Conservation (phyloP, 2,113 vertebrate genomes). For the Prietella phreatophila region DNA sequence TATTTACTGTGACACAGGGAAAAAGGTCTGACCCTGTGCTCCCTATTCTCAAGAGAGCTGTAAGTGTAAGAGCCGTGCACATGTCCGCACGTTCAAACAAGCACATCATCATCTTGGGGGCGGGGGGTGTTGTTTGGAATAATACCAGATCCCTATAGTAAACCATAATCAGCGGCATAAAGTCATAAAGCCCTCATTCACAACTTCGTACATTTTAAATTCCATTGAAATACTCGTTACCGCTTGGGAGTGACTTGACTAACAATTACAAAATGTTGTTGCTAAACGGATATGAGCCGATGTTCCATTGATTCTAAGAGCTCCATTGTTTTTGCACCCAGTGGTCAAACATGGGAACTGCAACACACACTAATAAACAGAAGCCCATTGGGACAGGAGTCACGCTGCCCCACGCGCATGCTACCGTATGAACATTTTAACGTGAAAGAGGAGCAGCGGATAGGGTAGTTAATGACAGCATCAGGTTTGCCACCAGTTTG, state of each 20-base stretch:
- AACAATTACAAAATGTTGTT: not conserved
- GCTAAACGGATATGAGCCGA: not conserved
- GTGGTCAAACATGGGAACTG: not conserved
- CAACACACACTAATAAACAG: not conserved
- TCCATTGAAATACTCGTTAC: not conserved
- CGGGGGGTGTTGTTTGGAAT: not conserved
- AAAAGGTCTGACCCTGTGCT: not conserved
- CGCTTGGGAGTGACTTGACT: not conserved
- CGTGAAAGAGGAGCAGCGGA: not conserved
- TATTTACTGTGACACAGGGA: constrained; percentile 38
- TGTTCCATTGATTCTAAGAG: not conserved
- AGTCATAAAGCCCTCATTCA: not conserved
- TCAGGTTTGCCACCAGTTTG: not conserved
- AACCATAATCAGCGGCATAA: not conserved
- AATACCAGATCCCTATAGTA: not conserved
- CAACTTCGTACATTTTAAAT: not conserved
- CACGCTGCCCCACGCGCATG: not conserved
- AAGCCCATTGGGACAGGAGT: not conserved
- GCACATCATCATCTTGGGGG: not conserved
- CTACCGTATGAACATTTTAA: not conserved
- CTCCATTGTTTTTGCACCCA: not conserved
- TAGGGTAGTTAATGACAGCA: not conserved
- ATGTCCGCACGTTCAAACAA: not conserved
- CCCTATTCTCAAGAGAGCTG: not conserved
- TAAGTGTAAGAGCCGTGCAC: not conserved